Base-by-base conservation (phyloP, 2,888 invertebrate species). In the Netelia virgata region DNA sequence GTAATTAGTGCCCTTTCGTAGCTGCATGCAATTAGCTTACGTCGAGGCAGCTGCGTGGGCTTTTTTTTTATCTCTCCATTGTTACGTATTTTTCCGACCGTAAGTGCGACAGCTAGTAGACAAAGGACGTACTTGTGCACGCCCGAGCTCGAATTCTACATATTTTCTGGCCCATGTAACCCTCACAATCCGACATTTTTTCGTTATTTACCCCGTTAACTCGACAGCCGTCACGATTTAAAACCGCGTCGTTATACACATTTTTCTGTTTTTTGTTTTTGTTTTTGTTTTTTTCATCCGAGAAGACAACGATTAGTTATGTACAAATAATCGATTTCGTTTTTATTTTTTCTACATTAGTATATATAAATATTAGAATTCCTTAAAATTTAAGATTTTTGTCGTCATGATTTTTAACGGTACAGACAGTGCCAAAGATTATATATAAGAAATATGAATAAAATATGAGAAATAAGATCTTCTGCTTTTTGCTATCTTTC, bases 11-110 rank as follows among this genome's bases (percentile, higher is more conserved):
- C 85, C 87, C 87, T 88, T 87, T 87, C 79, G 87, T 87, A 89
- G 88, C 88, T 87, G 88, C 89, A 89, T 88, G 90, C 90, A 91
- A 91, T 91, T 91, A 92, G 90, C 91, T 90, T 88, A 88, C 86
- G 85, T 86, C 64, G 69, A 66, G 74, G 84, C 89, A 88, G 86
- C 88, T 87, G 88, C 87, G 87, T 87, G 85, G 64, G 59, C 41
- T 66, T 75, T 79, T 79, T 79, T 66, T 66, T n/a, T 23, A 16
- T 50, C 41, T 61, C 88, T 88, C 88, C 89, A 87, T 90, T 89
- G 88, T 88, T 87, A 86, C 88, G 82, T 87, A 86, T 82, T 86
- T 82, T 88, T 89, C 87, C 79, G 75, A 76, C 84, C 83, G 81
- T 68, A 86, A 87, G 83, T 36, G 36, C 83, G 83, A 79, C 75